Percentiles rank a stretch among this genome's conserved stretches.
Conservation (phyloP, 2,888 invertebrate species). For the Megaustenia siamemsis region DNA sequence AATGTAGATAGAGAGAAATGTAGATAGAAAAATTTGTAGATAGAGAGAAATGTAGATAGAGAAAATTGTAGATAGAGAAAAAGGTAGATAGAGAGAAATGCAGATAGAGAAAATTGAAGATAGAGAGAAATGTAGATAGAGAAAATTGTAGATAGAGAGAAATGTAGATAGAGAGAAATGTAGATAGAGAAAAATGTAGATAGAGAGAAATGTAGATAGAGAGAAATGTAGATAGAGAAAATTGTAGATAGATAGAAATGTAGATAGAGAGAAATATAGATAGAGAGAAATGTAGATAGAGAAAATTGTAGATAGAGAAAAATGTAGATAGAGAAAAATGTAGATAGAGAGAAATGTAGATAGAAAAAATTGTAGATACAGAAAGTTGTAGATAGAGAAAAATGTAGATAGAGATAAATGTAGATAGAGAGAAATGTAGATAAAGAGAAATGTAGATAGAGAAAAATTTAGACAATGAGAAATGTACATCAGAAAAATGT, state of each 20-base stretch:
- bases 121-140: background rate
- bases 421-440: background rate
- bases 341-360: background rate
- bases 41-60: background rate
- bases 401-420: background rate
- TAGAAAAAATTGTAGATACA: background rate
- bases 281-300: background rate
- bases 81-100: background rate
- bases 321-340: background rate
- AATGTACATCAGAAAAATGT: background rate
- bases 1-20: background rate
- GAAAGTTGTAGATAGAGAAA: background rate
- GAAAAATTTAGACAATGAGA: background rate
- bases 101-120: background rate
- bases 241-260: too few species aligned
- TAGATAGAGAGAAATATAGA: too few species aligned
- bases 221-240: background rate
- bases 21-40: background rate
- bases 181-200: background rate
- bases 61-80: background rate
- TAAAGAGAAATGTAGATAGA: background rate
- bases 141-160: background rate
- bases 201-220: background rate
- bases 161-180: background rate
- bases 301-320: background rate